phyloP scores from a whole-genome alignment of 2,888 invertebrate genomes.

The Callyntrura guangdongensis region DNA sequence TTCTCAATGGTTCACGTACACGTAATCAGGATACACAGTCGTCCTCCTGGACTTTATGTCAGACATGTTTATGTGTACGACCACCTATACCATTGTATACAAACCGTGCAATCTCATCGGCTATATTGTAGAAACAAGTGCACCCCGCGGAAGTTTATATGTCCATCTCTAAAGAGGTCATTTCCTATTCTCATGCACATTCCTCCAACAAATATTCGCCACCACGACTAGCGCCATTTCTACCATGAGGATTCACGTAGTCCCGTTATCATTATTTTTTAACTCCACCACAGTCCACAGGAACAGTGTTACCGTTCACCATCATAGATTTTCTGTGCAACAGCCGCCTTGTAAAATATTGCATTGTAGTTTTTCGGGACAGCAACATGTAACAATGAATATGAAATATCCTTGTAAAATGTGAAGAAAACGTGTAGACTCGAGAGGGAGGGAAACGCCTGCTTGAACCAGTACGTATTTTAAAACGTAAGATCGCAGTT shows the following conservation, averaged over 20 bases:
- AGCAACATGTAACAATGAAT: background rate
- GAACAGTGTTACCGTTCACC: background rate
- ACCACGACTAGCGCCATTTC: background rate
- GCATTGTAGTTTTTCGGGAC: background rate
- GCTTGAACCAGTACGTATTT: background rate
- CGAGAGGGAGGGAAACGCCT: background rate
- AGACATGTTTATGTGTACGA: too few relatives aligned
- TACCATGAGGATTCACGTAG: background rate
- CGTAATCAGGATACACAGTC: too few relatives aligned
- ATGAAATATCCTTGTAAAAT: background rate
- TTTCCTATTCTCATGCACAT: slow-evolving; percentile 44
- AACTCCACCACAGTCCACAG: background rate
- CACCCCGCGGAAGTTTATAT: slow-evolving; percentile 53
- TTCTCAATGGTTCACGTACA: too few relatives aligned
- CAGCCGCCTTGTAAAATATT: slow-evolving; percentile 34
- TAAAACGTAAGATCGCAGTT: background rate
- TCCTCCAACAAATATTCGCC: background rate
- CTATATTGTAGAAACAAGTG: slow-evolving; percentile 22
- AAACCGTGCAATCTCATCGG: background rate
- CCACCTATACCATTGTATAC: too few relatives aligned
- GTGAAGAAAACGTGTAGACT: background rate
- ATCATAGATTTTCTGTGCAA: slow-evolving; percentile 1
- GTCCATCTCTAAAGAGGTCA: slow-evolving; percentile 66
- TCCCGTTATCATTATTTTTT: background rate
- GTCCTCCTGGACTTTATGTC: too few relatives aligned